Base-by-base conservation (phyloP, 92 coral and sea anemone genomes). In the Siderastrea siderea region DNA sequence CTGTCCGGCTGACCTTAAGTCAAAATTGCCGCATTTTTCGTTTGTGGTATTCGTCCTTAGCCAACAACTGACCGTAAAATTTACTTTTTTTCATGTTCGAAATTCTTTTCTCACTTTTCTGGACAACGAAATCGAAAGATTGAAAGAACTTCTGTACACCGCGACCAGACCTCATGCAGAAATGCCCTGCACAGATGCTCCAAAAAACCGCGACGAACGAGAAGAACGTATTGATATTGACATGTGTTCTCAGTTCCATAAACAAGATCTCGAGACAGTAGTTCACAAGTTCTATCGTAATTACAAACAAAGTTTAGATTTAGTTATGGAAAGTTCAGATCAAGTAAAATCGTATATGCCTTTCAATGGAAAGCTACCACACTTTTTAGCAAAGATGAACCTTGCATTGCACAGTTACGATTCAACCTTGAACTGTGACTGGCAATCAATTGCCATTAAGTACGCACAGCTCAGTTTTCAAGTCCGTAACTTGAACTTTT, bases 401-500 rank as follows among this genome's bases (percentile, higher is more conserved):
- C 19, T 45, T 54, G 89, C 75, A 9, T 47, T 85, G 62, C 10
- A 50, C 62, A 45, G 64, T 47, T 78, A 69, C 4, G 85, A 89
- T 17, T 46, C 54, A 4, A 67, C 51, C 2, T 67, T 83, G 47
- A 68, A 43, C 63, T 89, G 92, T 78, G 92, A 89, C 74, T 89
- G 92, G 92, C 92, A 68, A 60, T 53, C 54, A 15, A 14, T 83
- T 4, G 81, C 78, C 0, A 84, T 17, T 14, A 89, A 89, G 85
- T 89, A 89, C 71, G 64, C 68, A 19, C 88, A 85, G 11, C 79
- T 89, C 1, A 69, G 57, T 70, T 89, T 89, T 14, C 84, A 64
- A 38, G 77, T 83, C 16, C 84, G 61, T 52, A 89, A 70, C 61
- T 14, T 89, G 7, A 66, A 78, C 58, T 83, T 68, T 26, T 89